These are phyloP conservation scores for Gallinago solitaria DNA, from an alignment of 2,797 vertebrate species.

Conservation along the genomic window DNA sequence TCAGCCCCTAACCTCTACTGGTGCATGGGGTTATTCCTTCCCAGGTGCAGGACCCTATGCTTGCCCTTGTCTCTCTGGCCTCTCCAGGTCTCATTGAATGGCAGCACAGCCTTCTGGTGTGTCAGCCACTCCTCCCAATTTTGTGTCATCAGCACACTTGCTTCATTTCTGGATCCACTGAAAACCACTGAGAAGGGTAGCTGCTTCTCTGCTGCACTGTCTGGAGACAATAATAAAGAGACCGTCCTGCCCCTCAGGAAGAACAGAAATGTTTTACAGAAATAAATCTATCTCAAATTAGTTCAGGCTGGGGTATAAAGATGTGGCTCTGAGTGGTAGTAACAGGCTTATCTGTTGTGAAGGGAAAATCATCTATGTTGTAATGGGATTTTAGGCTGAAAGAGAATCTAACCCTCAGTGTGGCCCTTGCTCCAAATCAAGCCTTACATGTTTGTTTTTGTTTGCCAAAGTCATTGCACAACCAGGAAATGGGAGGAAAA, in stretches of 20 bases:
- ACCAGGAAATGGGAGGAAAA: conserved; percentile 35
- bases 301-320: background rate
- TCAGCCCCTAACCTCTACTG: background rate
- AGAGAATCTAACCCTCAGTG: background rate
- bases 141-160: background rate
- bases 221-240: background rate
- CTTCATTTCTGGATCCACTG: background rate
- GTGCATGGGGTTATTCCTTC: background rate
- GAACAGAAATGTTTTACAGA: background rate
- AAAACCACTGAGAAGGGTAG: background rate
- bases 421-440: background rate
- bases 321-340: background rate
- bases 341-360: background rate
- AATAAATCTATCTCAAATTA: background rate
- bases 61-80: background rate
- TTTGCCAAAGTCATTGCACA: conserved; percentile 40
- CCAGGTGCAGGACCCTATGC: background rate
- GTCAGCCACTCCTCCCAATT: background rate
- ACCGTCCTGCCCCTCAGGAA: background rate
- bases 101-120: background rate
- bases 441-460: conserved; percentile 14
- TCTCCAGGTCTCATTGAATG: background rate
- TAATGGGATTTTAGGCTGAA: background rate
- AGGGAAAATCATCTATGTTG: background rate
- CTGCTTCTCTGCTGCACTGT: background rate